A percentile compares a stretch with the other conserved stretches of the same genome.
Evolutionary conservation across 2,888 invertebrate genomes (phyloP).

Genomic region (Chaetoderma sp.): DNA sequence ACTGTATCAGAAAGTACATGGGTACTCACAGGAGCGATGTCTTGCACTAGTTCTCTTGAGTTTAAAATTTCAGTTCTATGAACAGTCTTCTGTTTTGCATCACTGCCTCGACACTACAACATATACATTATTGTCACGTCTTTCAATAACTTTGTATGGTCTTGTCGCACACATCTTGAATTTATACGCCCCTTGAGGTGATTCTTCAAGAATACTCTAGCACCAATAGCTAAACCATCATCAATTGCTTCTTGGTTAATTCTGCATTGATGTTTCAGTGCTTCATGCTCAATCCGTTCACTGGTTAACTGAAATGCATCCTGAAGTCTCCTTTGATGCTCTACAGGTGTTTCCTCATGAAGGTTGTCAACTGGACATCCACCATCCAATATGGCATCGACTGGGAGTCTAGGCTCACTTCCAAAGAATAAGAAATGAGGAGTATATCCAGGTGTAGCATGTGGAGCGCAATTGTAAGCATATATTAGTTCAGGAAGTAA

Average conservation of each 20-base stretch:
- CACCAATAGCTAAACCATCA: not conserved
- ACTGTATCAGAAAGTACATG: no score
- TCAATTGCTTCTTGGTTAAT: not conserved
- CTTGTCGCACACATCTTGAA: no score
- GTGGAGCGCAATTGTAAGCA: not conserved
- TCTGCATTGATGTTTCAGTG: not conserved
- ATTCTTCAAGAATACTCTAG: not conserved
- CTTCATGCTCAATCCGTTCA: not conserved
- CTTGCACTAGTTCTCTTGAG: no score
- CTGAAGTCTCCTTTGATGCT: not conserved
- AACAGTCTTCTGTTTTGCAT: no score
- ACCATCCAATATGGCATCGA: not conserved
- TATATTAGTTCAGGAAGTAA: not conserved
- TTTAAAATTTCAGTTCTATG: no score
- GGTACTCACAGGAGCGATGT: no score
- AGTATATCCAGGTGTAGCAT: not conserved
- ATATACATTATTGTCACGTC: not conserved
- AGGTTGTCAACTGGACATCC: not conserved
- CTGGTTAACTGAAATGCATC: not conserved
- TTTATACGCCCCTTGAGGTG: not conserved
- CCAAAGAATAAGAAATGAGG: constrained; percentile 6
- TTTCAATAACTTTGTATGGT: not conserved
- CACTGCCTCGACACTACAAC: not conserved
- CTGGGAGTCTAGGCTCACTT: constrained; percentile 1
- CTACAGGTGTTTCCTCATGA: not conserved